Conservation (phyloP, 2,797 vertebrate species). For the Acrossocheilus wenchowensis region DNA sequence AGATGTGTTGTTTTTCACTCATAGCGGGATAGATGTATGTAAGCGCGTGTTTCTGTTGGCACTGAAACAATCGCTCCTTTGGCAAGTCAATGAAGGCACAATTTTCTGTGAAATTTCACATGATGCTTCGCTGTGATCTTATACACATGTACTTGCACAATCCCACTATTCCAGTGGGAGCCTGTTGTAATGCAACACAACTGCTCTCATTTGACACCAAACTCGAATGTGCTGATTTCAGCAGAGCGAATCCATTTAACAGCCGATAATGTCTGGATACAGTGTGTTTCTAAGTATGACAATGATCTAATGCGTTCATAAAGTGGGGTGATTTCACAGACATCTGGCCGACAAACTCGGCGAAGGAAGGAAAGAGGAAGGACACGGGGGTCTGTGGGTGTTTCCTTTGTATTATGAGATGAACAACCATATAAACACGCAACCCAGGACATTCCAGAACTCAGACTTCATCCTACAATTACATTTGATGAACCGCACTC, state of each 20-base stretch:
- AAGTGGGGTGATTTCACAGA: constrained; percentile 38
- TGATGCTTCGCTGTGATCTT: constrained; percentile 47
- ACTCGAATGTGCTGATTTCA: constrained; percentile 38
- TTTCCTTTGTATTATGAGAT: constrained; percentile 47
- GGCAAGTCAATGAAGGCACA: constrained; percentile 24
- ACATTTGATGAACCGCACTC: neutral
- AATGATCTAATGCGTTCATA: constrained; percentile 42
- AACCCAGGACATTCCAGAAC: constrained; percentile 9
- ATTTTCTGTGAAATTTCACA: constrained; percentile 42
- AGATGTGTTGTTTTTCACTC: constrained; percentile 39
- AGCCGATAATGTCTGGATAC: neutral
- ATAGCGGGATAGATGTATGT: constrained; percentile 1
- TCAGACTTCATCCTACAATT: neutral
- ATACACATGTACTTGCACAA: constrained; percentile 36
- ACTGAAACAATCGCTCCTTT: constrained; percentile 35
- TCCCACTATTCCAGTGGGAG: constrained; percentile 26
- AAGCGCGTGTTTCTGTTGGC: constrained; percentile 7
- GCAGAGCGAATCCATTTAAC: constrained; percentile 29
- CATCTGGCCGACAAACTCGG: constrained; percentile 50
- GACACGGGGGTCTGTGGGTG: constrained; percentile 39
- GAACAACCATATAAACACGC: constrained; percentile 22
- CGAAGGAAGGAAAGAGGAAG: constrained; percentile 48
- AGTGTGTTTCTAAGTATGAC: neutral
- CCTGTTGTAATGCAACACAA: constrained; percentile 5
- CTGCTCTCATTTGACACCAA: constrained; percentile 27